Evolutionary conservation across 2,797 vertebrate genomes (phyloP).

Genomic region (Perodicticus potto): DNA sequence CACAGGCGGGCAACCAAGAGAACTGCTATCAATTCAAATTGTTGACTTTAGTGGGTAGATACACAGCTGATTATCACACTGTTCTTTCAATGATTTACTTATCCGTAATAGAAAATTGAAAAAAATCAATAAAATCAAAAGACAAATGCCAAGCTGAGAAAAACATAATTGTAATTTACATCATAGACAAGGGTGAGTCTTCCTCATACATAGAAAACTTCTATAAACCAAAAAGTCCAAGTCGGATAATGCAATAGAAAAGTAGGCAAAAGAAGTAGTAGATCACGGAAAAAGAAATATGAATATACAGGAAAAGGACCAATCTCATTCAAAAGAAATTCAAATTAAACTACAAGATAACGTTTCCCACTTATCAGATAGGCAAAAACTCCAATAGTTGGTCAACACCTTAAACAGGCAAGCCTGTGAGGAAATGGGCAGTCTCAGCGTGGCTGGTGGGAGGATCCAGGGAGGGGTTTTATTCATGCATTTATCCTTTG

Average conservation of each 20-base stretch:
- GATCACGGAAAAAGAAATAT: not conserved
- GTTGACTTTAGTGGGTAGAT: not conserved
- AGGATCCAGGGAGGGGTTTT: not conserved
- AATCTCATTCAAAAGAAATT: not conserved
- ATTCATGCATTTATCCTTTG: not conserved
- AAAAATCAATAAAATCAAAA: not conserved
- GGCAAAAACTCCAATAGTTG: not conserved
- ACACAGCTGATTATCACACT: not conserved
- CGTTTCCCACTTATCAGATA: not conserved
- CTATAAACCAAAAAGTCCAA: not conserved
- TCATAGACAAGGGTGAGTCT: not conserved
- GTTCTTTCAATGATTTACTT: not conserved
- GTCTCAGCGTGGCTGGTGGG: not conserved
- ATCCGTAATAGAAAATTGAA: not conserved
- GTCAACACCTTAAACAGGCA: rapidly evolving
- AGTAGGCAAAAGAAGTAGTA: not conserved
- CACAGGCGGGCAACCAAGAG: not conserved
- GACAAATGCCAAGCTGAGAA: not conserved
- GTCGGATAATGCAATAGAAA: not conserved
- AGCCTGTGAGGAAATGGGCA: not conserved
- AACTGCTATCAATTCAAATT: not conserved
- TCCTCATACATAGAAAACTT: not conserved
- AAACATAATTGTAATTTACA: not conserved
- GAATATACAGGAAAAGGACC: not conserved
- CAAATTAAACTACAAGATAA: not conserved